phyloP scores from a whole-genome alignment of 2,888 invertebrate species.

The Cinara cedri region DNA sequence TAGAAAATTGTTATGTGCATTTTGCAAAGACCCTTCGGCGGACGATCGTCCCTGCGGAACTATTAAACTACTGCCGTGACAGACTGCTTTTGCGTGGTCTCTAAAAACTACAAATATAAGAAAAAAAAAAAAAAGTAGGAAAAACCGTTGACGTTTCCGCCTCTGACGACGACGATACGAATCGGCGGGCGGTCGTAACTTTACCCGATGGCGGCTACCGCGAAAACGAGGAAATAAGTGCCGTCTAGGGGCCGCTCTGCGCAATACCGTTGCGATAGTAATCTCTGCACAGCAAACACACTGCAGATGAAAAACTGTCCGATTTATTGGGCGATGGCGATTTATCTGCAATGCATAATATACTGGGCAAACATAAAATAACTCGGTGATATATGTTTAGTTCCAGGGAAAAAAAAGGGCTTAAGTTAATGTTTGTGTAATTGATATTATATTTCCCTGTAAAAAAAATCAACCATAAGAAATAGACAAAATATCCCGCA shows the following conservation, averaged over 20 bases:
- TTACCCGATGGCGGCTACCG: not conserved
- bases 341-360: too few species aligned
- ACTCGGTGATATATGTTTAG: too few species aligned
- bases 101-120: not conserved
- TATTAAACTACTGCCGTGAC: not conserved
- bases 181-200: not conserved
- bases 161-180: not conserved
- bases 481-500: too few species aligned
- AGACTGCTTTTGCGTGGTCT: not conserved
- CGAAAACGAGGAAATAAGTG: not conserved
- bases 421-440: too few species aligned
- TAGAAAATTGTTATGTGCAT: not conserved
- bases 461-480: too few species aligned
- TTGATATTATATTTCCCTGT: too few species aligned
- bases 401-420: too few species aligned
- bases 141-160: too few species aligned
- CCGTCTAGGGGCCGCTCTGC: not conserved
- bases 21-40: not conserved
- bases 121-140: not conserved
- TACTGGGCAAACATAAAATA: too few species aligned
- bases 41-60: not conserved
- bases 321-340: too few species aligned
- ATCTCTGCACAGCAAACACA: too few species aligned
- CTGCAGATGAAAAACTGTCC: too few species aligned
- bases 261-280: not conserved